Base-by-base conservation (phyloP, 2,113 vertebrate genomes). In the Muntiacus reevesi region DNA sequence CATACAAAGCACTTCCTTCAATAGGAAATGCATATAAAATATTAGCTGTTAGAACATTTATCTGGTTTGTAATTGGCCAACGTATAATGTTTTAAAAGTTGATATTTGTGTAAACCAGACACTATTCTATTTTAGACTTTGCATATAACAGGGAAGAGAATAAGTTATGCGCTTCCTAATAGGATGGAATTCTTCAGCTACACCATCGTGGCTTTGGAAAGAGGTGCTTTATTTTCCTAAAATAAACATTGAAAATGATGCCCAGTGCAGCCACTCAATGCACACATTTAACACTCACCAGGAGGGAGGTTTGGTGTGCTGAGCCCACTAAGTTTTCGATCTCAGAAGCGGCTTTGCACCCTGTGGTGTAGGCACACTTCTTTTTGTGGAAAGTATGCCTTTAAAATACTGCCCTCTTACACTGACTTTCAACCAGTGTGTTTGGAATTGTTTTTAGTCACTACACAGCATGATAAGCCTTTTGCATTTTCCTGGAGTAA, bases 351-450 rank as follows among this genome's bases (percentile, higher is more conserved):
- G 91, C 83, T 96, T 92, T 91, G n/a, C 93, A 83, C 92, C 97
- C 97, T 93, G 84, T 36, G 85, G 97, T 43, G 94, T 21, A 89
- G 90, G 40, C 94, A 98, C 95, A 97, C 94, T 98, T 95, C 91
- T 94, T 89, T 88, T 76, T 92, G 85, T 86, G 91, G 12, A 88
- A 95, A 98, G 82, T 74, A 87, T 95, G 86, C 82, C 96, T 94
- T 96, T 98, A 97, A 98, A 98, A 94, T 64, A 91, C 60, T 79
- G 67, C 76, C 94, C 71, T 97, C 92, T 89, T 93, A 82, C 82
- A 96, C 43, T 79, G 94, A 89, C 82, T 98, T 92, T 83, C 40
- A 92, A 94, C 79, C 47, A 81, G 19, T 91, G 40, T 57, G 27
- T n/a, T 33, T 93, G 27, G 59, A 94, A 95, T 93, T 94, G 87